phyloP scores from a whole-genome alignment of 2,888 invertebrate genomes.

The Drymonia ruficornis region DNA sequence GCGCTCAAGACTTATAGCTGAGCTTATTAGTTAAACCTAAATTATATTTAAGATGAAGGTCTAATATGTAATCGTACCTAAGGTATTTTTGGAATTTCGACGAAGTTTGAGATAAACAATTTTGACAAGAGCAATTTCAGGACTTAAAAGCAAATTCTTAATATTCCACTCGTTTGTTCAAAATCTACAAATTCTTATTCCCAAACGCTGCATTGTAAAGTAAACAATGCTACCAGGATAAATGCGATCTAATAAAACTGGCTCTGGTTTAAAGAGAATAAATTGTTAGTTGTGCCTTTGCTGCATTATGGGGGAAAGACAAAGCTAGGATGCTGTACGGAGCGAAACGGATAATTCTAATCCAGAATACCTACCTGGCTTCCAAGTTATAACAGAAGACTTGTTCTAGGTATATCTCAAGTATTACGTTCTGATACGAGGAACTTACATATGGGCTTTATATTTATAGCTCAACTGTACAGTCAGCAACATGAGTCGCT shows the following conservation, averaged over 20 bases:
- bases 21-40: neutral
- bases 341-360: neutral
- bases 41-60: neutral
- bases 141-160: neutral
- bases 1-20: neutral
- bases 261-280: neutral
- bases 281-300: neutral
- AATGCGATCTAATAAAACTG: slow-evolving; percentile 3
- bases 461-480: too few relatives aligned
- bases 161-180: neutral
- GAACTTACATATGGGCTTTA: too few relatives aligned
- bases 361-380: neutral
- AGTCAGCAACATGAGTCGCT: too few relatives aligned
- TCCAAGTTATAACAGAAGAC: neutral
- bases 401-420: neutral
- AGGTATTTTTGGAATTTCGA: too few relatives aligned
- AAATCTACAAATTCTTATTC: neutral
- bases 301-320: neutral
- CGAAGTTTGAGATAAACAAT: too few relatives aligned
- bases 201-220: neutral
- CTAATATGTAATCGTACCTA: too few relatives aligned
- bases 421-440: too few relatives aligned
- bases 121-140: too few relatives aligned
- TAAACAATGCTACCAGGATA: slow-evolving; percentile 1
- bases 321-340: neutral